A percentile compares a stretch with the other conserved stretches of the same genome.
Evolutionary conservation across 2,113 vertebrate genomes (phyloP).

Genomic region (Rhinoderma darwinii): DNA sequence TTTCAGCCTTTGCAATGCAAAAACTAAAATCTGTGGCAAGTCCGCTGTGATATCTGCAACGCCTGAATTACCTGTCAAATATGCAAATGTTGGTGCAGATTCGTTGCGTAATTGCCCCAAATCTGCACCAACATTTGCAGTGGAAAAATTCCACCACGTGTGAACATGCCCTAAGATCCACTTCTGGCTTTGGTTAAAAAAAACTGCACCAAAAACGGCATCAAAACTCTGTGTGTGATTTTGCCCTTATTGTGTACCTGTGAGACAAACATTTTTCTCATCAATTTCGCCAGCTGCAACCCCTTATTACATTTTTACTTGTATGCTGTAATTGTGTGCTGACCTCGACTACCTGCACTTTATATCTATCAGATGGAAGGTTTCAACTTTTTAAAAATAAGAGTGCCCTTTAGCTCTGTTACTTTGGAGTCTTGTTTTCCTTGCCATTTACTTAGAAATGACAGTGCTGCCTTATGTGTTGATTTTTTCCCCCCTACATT

Average conservation of each 20-base stretch:
- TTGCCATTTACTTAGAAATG: conserved; percentile 26
- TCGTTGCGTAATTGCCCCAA: too few species aligned
- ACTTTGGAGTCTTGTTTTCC: conserved; percentile 38
- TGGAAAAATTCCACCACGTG: too few species aligned
- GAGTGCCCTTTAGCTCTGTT: conserved; percentile 27
- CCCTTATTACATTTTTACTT: conserved; percentile 45
- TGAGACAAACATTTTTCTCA: not conserved
- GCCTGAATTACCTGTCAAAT: too few species aligned
- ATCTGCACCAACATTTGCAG: too few species aligned
- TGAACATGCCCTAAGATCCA: too few species aligned
- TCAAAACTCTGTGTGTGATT: too few species aligned
- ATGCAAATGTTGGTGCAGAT: too few species aligned
- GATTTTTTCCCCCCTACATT: not conserved
- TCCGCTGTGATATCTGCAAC: too few species aligned
- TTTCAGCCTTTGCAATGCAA: too few species aligned
- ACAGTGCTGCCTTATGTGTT: not conserved
- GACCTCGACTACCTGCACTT: conserved; percentile 33
- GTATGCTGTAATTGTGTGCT: conserved; percentile 32
- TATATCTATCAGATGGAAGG: conserved; percentile 29
- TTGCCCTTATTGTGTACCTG: conserved; percentile 20
- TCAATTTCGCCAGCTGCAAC: conserved; percentile 29
- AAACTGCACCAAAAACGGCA: too few species aligned
- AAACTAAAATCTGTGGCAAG: too few species aligned
- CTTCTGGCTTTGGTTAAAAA: too few species aligned
- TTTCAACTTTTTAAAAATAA: conserved; percentile 27